Evolutionary conservation across 2,797 vertebrate species (phyloP).

Genomic region (Myoxocephalus aenaeus): DNA sequence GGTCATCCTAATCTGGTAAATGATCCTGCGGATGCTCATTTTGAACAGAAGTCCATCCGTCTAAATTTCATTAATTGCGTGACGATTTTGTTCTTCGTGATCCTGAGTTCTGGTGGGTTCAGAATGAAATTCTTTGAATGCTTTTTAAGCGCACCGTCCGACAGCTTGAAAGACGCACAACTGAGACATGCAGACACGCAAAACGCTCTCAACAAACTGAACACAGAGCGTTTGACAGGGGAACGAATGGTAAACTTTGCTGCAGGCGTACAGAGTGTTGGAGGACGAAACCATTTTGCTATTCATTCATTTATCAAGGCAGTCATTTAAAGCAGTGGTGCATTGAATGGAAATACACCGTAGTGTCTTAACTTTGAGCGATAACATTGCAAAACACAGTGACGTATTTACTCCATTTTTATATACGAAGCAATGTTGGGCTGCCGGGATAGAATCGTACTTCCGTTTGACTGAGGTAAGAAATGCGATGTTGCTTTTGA

Average conservation of each 20-base stretch:
- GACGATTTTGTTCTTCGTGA: slow-evolving; percentile 25
- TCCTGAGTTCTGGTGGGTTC: slow-evolving; percentile 26
- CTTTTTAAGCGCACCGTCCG: slow-evolving; percentile 37
- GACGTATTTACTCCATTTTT: slow-evolving; percentile 24
- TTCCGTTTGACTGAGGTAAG: slow-evolving; percentile 31
- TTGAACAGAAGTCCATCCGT: slow-evolving; percentile 21
- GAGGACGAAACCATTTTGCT: slow-evolving; percentile 24
- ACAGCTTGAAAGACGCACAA: slow-evolving; percentile 23
- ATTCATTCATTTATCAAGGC: slow-evolving; percentile 38
- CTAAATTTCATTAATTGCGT: slow-evolving; percentile 37
- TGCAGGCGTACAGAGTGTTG: slow-evolving; percentile 13
- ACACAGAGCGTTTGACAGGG: slow-evolving; percentile 3
- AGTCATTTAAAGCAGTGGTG: slow-evolving; percentile 23
- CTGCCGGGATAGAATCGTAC: background rate
- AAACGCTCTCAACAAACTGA: slow-evolving; percentile 7
- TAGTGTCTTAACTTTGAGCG: slow-evolving; percentile 13
- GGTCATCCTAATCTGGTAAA: slow-evolving; percentile 35
- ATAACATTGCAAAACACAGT: background rate
- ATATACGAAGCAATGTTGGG: slow-evolving; percentile 10
- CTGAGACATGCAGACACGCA: slow-evolving; percentile 13
- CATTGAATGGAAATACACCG: slow-evolving; percentile 16
- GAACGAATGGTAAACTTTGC: slow-evolving; percentile 45
- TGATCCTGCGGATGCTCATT: slow-evolving; percentile 33
- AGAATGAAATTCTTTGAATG: slow-evolving; percentile 36
- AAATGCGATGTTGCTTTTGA: slow-evolving; percentile 52